Percentiles rank a stretch among this genome's conserved stretches.
Conservation (phyloP, 2,888 invertebrate genomes). For the Cenopis cana region DNA sequence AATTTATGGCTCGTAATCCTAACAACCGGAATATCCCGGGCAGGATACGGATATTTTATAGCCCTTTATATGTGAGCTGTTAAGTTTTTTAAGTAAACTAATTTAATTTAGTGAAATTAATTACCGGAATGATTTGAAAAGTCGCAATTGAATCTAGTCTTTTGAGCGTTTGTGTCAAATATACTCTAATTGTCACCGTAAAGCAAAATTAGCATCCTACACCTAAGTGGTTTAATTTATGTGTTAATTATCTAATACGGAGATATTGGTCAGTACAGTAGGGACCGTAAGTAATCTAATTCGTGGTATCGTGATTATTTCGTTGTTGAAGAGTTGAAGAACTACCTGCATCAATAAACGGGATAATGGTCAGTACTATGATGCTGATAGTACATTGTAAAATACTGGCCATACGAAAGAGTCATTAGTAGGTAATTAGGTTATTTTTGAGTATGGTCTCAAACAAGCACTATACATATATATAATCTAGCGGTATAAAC, state of each 20-base stretch:
- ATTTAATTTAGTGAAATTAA: slow-evolving; percentile 57
- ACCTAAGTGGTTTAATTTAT: no score
- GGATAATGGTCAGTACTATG: no score
- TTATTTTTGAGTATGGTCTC: background rate
- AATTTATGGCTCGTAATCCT: slow-evolving; percentile 75
- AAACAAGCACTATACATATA: background rate
- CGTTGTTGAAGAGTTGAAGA: no score
- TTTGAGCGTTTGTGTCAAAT: background rate
- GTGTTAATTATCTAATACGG: no score
- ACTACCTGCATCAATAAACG: no score
- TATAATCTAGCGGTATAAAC: background rate
- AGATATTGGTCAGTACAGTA: no score
- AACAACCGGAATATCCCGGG: slow-evolving; percentile 66
- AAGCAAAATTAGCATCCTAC: no score
- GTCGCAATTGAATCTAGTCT: background rate
- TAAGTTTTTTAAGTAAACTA: slow-evolving; percentile 66
- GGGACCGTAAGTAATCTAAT: no score
- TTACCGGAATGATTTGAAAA: slow-evolving; percentile 28
- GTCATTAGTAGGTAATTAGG: no score
- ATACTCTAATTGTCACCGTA: background rate
- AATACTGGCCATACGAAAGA: no score
- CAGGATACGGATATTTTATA: slow-evolving; percentile 71
- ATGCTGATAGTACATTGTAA: no score
- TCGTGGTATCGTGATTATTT: no score
- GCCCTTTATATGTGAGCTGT: slow-evolving; percentile 65